Evolutionary conservation across 2,888 invertebrate genomes (phyloP), one percentile per base, ranked within the genome.

Genomic region (Pedicia rivosa): DNA sequence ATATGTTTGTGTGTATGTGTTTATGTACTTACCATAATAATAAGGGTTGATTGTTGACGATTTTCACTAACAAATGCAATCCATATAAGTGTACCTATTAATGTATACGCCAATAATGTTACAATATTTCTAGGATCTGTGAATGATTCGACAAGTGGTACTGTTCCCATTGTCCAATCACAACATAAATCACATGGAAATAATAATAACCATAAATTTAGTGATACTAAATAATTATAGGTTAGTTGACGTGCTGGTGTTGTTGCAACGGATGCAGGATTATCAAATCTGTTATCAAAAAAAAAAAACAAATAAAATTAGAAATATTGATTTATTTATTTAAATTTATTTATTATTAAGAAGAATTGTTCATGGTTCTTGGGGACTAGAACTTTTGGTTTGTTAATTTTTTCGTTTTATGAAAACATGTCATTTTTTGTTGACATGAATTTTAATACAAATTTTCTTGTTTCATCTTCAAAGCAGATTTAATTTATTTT

Each of bases 101-200:
- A 61, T 22, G 67, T 56, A 48, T 79, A 81, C 27, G 82, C 70
- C 1, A 67, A 63, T 16, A 87, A 34, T 0, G 91, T 92, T 12
- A 77, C 74, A 32, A 90, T 45, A 63, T 92, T 92, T 28, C 94
- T 70, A 1, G 70, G 61, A 61, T 95, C 95, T 5, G 69, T 53
- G 55, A 88, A 70, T 25, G 80, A 75, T 47, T 78, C 74, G 32
- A 95, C 67, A 38, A 95, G 62, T 0, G 91, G 84, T 39, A 95
- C 78, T 6, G 90, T 90, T 36, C 88, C 94, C 95, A 95, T 95
- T 31, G 94, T 95, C 94, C 94, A 95, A 65, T 95, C 95, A 62
- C 94, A 94, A 64, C 94, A 94, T 38, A 95, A 68, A 47, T 83
- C 75, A 47, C 81, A 81, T 2, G 95, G 95, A 52, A 84, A 76